phyloP scores from a whole-genome alignment of 2,797 vertebrate genomes.

The Trichosurus vulpecula region DNA sequence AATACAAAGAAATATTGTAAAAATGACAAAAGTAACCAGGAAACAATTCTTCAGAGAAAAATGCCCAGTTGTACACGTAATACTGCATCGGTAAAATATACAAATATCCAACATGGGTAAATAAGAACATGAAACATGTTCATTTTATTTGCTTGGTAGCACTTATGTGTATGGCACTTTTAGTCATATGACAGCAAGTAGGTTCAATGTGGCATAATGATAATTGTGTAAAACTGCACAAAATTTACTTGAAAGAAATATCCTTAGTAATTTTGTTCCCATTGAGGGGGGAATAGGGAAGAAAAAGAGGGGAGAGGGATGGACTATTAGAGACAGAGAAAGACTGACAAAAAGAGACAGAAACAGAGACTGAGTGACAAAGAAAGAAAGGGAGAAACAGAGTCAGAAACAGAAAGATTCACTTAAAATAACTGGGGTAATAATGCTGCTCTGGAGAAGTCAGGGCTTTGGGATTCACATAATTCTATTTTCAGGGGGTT shows the following conservation, averaged over 20 bases:
- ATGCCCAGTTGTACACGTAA: background rate
- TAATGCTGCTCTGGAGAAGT: background rate
- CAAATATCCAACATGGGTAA: background rate
- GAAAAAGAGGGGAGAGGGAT: background rate
- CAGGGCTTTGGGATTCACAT: constrained; percentile 16
- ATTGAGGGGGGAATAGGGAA: background rate
- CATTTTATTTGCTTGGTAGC: constrained; percentile 15
- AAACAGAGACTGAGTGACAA: background rate
- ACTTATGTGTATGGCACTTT: background rate
- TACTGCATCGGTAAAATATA: background rate
- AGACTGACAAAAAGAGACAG: background rate
- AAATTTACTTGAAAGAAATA: constrained; percentile 38
- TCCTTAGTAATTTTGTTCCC: background rate
- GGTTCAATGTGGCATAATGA: background rate
- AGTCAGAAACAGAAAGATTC: background rate
- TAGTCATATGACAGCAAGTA: constrained; percentile 1
- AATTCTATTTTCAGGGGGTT: constrained; percentile 56
- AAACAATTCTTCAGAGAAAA: background rate
- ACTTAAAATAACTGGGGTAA: constrained; percentile 46
- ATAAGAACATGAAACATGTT: background rate
- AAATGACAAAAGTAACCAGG: background rate
- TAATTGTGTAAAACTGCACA: background rate
- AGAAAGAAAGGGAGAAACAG: background rate
- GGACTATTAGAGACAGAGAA: background rate
- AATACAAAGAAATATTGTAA: constrained; percentile 37